Evolutionary conservation across 2,113 vertebrate species (phyloP), one percentile per base, ranked within the genome.

Genomic region (Zapus hudsonius): DNA sequence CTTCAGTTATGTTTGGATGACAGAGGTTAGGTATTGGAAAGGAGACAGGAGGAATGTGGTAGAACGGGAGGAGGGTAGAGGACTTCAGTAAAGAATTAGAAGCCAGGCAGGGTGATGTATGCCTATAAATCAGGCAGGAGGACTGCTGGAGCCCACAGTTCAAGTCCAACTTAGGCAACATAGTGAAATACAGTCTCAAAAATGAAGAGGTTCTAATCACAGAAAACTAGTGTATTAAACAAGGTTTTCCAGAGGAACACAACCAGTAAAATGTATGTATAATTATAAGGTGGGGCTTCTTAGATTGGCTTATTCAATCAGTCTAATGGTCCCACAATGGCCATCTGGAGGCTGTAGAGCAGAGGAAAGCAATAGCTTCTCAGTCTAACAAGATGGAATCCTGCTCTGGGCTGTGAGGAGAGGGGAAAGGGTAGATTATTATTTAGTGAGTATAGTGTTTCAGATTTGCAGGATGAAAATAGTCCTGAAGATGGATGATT

Each of bases 21-120:
- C 20, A 63, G 29, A 93, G 33, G 7, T 33, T 52, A 91, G 44
- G 27, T 47, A 5, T 82, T 74, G 33, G 23, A 92, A 33, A 47
- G 1, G 11, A 55, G 1, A 84, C 0, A 8, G 1, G 19, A 70
- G 1, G 8, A 33, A 84, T 16, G 61, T 0, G 7, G 2, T 2
- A 13, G 7, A 2, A 19, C 75, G n/a, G 7, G 57, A 38, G 31
- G 69, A 70, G 5, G 55, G 36, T 6, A 23, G 20, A 55, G 36
- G 38, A 4, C 55, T 7, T 67, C 11, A n/a, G 22, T 5, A 7
- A 13, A n/a, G 3, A 15, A 9, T 20, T 52, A 52, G 52, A n/a
- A 19, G 33, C 8, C 3, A 25, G 25, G 7, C 20, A 29, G 33
- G 33, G n/a, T 57, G 16, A 25, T 27, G 10, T 23, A 23, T 11